phyloP scores from a whole-genome alignment of 2,113 vertebrate species.

The Cynocephalus volans region DNA sequence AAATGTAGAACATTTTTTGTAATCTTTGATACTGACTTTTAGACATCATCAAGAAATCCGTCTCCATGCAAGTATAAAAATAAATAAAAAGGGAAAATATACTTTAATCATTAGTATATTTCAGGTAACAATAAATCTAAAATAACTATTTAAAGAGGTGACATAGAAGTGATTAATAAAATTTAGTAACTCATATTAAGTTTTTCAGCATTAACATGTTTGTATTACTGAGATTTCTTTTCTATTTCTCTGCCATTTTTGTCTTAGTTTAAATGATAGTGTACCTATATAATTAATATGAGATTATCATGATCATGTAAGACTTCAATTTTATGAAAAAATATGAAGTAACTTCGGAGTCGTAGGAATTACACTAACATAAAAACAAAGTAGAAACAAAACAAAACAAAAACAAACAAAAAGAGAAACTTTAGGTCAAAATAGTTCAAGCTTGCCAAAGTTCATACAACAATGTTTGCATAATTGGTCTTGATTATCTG shows the following conservation, averaged over 20 bases:
- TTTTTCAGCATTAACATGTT: background rate
- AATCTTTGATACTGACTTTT: background rate
- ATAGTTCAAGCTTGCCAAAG: background rate
- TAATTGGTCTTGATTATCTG: background rate
- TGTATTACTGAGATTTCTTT: background rate
- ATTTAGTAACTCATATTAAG: background rate
- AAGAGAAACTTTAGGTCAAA: background rate
- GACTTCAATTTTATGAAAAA: background rate
- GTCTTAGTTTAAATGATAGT: background rate
- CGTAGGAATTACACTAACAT: background rate
- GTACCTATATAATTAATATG: background rate
- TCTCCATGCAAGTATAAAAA: background rate
- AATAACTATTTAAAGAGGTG: background rate
- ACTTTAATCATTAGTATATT: background rate
- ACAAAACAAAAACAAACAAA: background rate
- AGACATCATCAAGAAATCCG: background rate
- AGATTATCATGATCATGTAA: background rate
- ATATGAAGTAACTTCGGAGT: background rate
- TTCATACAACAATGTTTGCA: background rate
- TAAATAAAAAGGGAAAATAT: background rate
- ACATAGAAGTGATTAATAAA: background rate
- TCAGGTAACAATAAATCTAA: slow-evolving; percentile 28
- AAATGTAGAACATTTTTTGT: slow-evolving; percentile 6
- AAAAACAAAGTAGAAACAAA: background rate
- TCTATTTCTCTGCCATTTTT: background rate